These are phyloP conservation scores for Gopherus evgoodei DNA, from an alignment of 2,113 vertebrate genomes.

Conservation along the genomic window DNA sequence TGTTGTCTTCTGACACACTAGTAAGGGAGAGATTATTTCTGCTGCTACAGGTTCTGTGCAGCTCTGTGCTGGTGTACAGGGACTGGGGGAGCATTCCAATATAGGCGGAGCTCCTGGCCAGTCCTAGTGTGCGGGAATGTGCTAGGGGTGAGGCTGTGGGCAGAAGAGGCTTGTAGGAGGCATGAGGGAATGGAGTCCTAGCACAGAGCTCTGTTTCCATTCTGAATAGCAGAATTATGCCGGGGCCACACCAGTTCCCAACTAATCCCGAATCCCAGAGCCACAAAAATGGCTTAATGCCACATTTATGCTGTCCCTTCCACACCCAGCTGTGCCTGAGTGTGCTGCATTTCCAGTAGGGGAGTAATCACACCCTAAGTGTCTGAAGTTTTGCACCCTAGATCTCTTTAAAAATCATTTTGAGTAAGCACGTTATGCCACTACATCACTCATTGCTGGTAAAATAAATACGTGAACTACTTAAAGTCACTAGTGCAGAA, in stretches of 20 bases:
- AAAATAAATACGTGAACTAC: background rate
- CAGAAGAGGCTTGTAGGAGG: background rate
- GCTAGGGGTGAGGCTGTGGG: background rate
- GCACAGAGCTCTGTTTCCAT: background rate
- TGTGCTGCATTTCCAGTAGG: background rate
- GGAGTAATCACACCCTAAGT: background rate
- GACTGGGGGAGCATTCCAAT: background rate
- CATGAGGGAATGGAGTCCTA: background rate
- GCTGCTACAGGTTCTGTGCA: background rate
- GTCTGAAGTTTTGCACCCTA: background rate
- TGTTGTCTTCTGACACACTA: background rate
- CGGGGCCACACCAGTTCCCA: background rate
- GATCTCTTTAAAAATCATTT: background rate
- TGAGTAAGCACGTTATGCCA: background rate
- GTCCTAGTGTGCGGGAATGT: background rate
- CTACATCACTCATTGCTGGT: background rate
- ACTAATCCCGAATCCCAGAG: background rate
- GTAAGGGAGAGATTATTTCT: background rate
- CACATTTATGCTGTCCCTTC: background rate
- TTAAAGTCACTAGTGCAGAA: background rate
- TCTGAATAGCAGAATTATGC: background rate
- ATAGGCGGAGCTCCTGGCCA: background rate
- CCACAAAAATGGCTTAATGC: background rate
- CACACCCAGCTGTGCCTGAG: background rate
- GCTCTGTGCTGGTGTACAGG: background rate